Evolutionary conservation across 2,113 vertebrate species (phyloP).

Genomic region (Cromileptes altivelis): DNA sequence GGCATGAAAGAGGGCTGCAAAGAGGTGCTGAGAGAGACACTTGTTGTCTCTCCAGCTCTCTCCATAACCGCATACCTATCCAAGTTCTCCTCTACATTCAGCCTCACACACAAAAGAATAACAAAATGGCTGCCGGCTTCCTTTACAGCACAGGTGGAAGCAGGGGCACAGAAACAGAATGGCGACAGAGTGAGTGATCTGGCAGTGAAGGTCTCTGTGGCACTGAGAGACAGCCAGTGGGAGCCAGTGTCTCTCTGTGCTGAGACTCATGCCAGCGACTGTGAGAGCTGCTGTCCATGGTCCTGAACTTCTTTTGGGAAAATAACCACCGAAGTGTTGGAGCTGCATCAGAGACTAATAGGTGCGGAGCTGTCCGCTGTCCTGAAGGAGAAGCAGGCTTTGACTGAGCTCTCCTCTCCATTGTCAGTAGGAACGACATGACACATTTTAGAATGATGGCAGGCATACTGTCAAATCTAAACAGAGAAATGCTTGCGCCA

Average conservation of each 20-base stretch:
- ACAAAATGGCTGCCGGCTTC: constrained; percentile 70
- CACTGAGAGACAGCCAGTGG: constrained; percentile 58
- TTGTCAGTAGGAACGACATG: constrained; percentile 30
- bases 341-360: constrained; percentile 27
- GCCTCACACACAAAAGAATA: constrained; percentile 23
- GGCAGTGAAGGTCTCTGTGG: constrained; percentile 35
- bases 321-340: constrained; percentile 36
- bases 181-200: constrained; percentile 51
- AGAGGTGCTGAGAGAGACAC: constrained; percentile 78
- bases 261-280: constrained; percentile 35
- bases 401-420: constrained; percentile 30
- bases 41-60: constrained; percentile 68
- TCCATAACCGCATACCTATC: constrained; percentile 72
- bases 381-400: constrained; percentile 44
- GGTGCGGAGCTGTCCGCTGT: constrained; percentile 61
- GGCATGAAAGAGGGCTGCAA: constrained; percentile 76
- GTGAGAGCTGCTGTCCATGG: constrained; percentile 72
- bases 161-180: constrained; percentile 18
- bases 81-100: constrained; percentile 57
- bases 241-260: constrained; percentile 37
- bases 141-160: constrained; percentile 41
- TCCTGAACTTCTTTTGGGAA: constrained; percentile 61
- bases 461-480: constrained; percentile 49
- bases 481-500: constrained; percentile 25
- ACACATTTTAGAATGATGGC: constrained; percentile 27